Base-by-base conservation (phyloP, 1,140 invertebrate species). In the Nasonia giraulti region DNA sequence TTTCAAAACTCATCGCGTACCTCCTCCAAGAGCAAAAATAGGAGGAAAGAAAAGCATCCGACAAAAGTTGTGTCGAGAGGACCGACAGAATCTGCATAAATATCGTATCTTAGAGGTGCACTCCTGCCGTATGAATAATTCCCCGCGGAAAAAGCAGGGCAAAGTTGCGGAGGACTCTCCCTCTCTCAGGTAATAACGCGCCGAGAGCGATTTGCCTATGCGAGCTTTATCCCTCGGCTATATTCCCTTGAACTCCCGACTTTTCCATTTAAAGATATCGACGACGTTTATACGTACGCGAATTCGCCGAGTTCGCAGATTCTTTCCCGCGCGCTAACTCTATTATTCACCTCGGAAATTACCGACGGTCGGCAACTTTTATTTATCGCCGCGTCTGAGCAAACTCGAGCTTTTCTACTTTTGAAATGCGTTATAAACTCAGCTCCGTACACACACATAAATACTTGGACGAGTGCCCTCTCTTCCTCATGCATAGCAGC, bases 41-140 rank as follows among this genome's bases (percentile, higher is more conserved):
- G 0, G 37, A 44, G 10, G 20, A 20, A 40, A 8, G n/a, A 20
- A 75, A 20, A 17, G 7, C 37, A 14, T 40, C 27, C 37, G 33
- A 0, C 31, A 37, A 75, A 75, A 75, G 73, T 75, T 75, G 17
- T 40, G 31, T 75, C 27, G 69, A 73, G 69, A 73, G 47, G 75
- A 50, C 20, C 69, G 17, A 2, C 3, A 7, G 40, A 66, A 80
- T 80, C 14, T 80, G 44, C n/a, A 81, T 73, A 81, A 73, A 81
- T 74, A 74, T 74, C 40, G 23, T 50, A 81, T 81, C 80, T 55
- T 23, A 44, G 69, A 55, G 44, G 11, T n/a, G 10, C 80, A 73
- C 68, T 81, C 76, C 69, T 8, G 79, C 79, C 2, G 40, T 40
- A 81, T 81, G 69, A 81, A 81, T 81, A 81, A 81, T 73, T 81